Percentiles rank a stretch among this genome's conserved stretches.
phyloP scores from a whole-genome alignment of 2,888 invertebrate genomes.

The Miltochrista miniata region DNA sequence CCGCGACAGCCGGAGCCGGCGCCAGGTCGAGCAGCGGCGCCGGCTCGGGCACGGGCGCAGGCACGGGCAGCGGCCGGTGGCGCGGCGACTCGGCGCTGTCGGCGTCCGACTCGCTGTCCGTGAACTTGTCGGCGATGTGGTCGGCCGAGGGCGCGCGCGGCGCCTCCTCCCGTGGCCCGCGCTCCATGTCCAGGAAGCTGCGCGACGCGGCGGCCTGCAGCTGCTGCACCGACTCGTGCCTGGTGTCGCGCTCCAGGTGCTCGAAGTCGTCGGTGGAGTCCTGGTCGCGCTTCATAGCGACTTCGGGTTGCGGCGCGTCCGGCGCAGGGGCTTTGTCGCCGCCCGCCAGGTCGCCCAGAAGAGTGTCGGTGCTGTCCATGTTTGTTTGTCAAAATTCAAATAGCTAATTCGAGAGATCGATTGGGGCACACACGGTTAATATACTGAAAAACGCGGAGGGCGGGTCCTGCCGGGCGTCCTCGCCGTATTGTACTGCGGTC shows the following conservation, averaged over 20 bases:
- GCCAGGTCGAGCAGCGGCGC: slow-evolving; percentile 34
- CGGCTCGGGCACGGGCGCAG: slow-evolving; percentile 32
- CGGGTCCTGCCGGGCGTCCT: slow-evolving; percentile 69
- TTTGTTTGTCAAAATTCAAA: slow-evolving; percentile 42
- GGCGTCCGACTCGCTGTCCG: slow-evolving; percentile 83
- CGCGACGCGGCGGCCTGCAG: slow-evolving; percentile 61
- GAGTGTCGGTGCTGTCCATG: slow-evolving; percentile 68
- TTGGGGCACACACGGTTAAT: slow-evolving; percentile 49
- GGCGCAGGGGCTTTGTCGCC: slow-evolving; percentile 52
- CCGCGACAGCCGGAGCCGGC: slow-evolving; percentile 30
- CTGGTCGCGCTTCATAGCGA: slow-evolving; percentile 82
- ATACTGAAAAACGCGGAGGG: slow-evolving; percentile 47
- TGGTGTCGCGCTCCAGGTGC: slow-evolving; percentile 86
- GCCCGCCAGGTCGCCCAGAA: slow-evolving; percentile 64
- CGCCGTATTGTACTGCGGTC: slow-evolving; percentile 68
- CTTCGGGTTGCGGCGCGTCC: slow-evolving; percentile 33
- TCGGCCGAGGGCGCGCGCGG: slow-evolving; percentile 66
- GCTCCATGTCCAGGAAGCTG: slow-evolving; percentile 78
- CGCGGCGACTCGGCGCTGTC: slow-evolving; percentile 75
- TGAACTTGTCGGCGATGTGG: slow-evolving; percentile 81
- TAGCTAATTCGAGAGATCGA: slow-evolving; percentile 51
- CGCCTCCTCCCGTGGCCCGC: slow-evolving; percentile 68
- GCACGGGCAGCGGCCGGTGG: slow-evolving; percentile 58
- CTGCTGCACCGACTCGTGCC: slow-evolving; percentile 63
- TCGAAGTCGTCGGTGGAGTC: slow-evolving; percentile 90